Evolutionary conservation across 2,113 vertebrate species (phyloP), one percentile per base, ranked within the genome.

Genomic region (Gymnogyps californianus): DNA sequence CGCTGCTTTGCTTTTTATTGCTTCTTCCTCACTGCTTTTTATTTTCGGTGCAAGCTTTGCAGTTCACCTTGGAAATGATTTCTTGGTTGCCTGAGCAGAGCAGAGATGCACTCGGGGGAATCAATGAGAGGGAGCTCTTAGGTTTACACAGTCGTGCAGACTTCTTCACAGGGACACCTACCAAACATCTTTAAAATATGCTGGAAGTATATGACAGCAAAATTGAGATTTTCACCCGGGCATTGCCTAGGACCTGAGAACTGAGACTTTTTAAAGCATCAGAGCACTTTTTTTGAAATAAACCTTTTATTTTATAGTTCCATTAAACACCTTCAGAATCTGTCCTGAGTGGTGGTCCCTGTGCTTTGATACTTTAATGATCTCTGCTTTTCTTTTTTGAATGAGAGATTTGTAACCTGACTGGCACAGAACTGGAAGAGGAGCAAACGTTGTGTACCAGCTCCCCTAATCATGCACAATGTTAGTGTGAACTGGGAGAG

Each of bases 1-100:
- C 90, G 92, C 71, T 90, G 91, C 91, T 89, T 85, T 89, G 91
- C 89, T 91, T 95, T 84, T 92, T 76, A 42, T 87, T 85, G 62
- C 83, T 97, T 92, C 15, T 40, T 89, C 66, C 61, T 95, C 0
- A 1, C 62, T 42, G 79, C 89, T 91, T 76, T 84, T 96, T 64
- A 38, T 54, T 87, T 74, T 79, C 11, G 1, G 16, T n/a, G n/a
- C 42, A 55, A 88, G 62, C 75, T 88, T 93, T 91, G 84, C 49
- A n/a, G 29, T 80, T 91, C 55, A n/a, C 69, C 55, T 83, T 72
- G 74, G 57, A 79, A 79, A 44, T 61, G 3, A 64, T 94, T 85
- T 90, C 76, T 92, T 80, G 70, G 51, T 67, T 74, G 26, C 83
- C 78, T 55, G 46, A n/a, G n/a, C 25, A 83, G 62, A 79, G 66